phyloP scores from a whole-genome alignment of 2,113 vertebrate genomes.

The Caloenas nicobarica region DNA sequence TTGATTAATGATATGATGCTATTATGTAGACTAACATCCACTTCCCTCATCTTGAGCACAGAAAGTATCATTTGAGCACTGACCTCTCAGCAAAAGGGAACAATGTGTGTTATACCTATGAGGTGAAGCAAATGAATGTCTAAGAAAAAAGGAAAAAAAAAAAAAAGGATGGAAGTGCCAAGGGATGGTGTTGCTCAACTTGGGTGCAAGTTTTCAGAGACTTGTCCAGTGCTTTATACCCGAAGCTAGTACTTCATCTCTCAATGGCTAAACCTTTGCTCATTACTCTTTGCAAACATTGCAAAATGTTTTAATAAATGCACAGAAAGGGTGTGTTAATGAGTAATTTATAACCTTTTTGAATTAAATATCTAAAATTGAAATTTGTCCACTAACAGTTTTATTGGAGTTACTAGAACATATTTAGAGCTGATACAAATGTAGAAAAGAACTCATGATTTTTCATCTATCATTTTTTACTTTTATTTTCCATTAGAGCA shows the following conservation, averaged over 20 bases:
- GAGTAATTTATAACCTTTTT: background rate
- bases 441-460: background rate
- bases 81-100: background rate
- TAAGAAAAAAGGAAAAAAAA: background rate
- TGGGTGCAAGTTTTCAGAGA: background rate
- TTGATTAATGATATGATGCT: background rate
- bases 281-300: background rate
- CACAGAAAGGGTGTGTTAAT: background rate
- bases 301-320: background rate
- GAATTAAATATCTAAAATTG: background rate
- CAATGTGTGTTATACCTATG: background rate
- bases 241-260: background rate
- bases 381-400: background rate
- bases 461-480: background rate
- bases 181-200: background rate
- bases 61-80: background rate
- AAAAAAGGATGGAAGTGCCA: accelerated
- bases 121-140: background rate
- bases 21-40: background rate
- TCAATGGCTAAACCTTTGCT: background rate
- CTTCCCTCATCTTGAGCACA: background rate
- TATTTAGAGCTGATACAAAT: background rate
- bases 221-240: background rate
- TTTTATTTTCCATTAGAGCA: background rate
- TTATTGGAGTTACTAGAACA: background rate